Percentiles rank a stretch among this genome's conserved stretches.
Evolutionary conservation across 2,888 invertebrate species (phyloP).

Genomic region (Drosophila yooni): DNA sequence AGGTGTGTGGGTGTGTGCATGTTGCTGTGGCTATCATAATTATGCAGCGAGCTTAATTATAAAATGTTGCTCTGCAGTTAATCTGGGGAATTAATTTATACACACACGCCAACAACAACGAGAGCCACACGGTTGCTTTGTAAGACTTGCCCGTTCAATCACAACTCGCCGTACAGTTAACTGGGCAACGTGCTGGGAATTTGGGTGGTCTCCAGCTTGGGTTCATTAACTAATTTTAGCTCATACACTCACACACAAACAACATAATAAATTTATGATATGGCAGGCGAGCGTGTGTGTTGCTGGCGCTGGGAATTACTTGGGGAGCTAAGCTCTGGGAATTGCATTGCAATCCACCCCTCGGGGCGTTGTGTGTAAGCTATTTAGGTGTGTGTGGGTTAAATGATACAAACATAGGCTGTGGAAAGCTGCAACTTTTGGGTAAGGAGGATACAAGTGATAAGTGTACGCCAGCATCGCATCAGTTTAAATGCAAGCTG

Average conservation of each 20-base stretch:
- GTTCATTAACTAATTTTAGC: constrained; percentile 77
- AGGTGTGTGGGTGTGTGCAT: constrained; percentile 24
- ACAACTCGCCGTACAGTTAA: constrained; percentile 49
- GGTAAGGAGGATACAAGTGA: constrained; percentile 14
- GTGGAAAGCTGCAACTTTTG: constrained; percentile 19
- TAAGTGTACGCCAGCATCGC: constrained; percentile 4
- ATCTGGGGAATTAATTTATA: constrained; percentile 78
- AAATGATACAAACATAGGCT: constrained; percentile 47
- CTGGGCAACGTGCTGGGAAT: constrained; percentile 22
- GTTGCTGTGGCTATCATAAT: constrained; percentile 65
- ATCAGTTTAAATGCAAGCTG: constrained; percentile 23
- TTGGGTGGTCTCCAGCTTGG: constrained; percentile 43
- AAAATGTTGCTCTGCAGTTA: constrained; percentile 76
- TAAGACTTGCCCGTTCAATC: constrained; percentile 56
- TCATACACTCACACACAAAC: constrained; percentile 39
- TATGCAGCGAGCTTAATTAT: constrained; percentile 81
- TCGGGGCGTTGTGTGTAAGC: background rate
- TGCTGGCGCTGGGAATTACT: constrained; percentile 29
- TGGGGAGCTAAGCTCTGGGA: constrained; percentile 24
- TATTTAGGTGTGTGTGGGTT: constrained; percentile 12
- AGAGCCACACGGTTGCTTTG: constrained; percentile 11
- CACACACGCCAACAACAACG: constrained; percentile 37
- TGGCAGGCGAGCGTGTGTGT: constrained; percentile 26
- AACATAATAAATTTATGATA: constrained; percentile 73
- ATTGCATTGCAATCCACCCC: constrained; percentile 2